Conservation (phyloP, 2,113 vertebrate genomes). For the Anolis carolinensis region DNA sequence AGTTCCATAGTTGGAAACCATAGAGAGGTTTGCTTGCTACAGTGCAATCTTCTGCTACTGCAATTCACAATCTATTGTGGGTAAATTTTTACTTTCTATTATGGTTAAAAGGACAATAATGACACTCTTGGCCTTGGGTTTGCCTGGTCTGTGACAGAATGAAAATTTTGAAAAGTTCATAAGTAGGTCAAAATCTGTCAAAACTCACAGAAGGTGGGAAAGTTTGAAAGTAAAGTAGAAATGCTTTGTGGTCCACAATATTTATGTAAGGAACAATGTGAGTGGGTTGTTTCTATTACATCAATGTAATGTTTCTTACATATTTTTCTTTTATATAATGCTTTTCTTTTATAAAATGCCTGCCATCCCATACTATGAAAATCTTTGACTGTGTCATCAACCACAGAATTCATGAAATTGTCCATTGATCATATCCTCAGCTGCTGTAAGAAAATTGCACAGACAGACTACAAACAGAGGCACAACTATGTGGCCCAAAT, state of each 20-base stretch:
- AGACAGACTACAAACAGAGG: too few species aligned
- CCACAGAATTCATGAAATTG: too few species aligned
- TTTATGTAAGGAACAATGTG: neutral
- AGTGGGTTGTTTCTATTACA: neutral
- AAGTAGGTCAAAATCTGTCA: neutral
- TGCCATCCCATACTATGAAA: too few species aligned
- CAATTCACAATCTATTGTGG: conserved; percentile 18
- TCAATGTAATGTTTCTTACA: neutral
- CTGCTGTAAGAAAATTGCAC: too few species aligned
- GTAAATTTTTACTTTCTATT: neutral
- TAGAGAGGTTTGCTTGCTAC: conserved; percentile 18
- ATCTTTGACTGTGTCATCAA: too few species aligned
- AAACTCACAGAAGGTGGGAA: neutral
- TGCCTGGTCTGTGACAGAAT: neutral
- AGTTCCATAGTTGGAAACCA: conserved; percentile 25
- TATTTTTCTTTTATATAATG: neutral
- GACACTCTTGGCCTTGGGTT: neutral
- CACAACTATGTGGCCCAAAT: too few species aligned
- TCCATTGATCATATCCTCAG: too few species aligned
- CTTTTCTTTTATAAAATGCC: too few species aligned
- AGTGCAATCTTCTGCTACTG: conserved; percentile 35
- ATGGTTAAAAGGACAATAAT: neutral
- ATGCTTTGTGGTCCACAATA: neutral
- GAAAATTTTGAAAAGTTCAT: neutral
- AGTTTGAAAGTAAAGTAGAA: neutral